Evolutionary conservation across 2,797 vertebrate species (phyloP), one percentile per base, ranked within the genome.

Genomic region (Rhadinocentrus ornatus): DNA sequence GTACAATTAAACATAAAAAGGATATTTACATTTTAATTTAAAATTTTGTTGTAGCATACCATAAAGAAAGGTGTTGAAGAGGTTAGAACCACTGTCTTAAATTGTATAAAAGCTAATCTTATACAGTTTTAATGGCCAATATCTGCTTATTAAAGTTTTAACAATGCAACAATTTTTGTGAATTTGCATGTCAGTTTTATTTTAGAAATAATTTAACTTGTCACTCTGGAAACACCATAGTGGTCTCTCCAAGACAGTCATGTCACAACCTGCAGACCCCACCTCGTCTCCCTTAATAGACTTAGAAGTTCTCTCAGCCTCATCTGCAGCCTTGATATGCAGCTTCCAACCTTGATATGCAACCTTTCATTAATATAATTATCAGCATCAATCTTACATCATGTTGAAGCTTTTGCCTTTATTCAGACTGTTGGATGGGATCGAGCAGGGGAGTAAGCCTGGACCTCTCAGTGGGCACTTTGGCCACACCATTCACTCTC

Each of bases 381-480:
- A 48, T 48, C n/a, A 3, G 20, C 18, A 3, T 4, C 46, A 22
- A 3, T 22, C 9, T 20, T 22, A 13, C 39, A 16, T 16, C 39
- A 41, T 41, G n/a, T 22, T 4, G n/a, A 22, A n/a, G 46, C n/a
- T 22, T 1, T 46, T n/a, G 20, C 41, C 41, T 44, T 16, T 5
- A 20, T 44, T 44, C 4, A 20, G 6, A 27, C 24, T 55, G 24
- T 34, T 31, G 27, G 10, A 27, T 18, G 22, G 29, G n/a, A 20
- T 13, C 15, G 50, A 27, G 62, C n/a, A 22, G 44, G 26, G 62
- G 55, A 62, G 59, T 73, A 74, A 82, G 73, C 53, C 50, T 59
- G 82, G 85, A 88, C 85, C 83, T 90, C 83, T 85, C 69, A 68
- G 73, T 69, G 85, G 82, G 76, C 85, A 75, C 73, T 81, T 80